Percentiles rank a stretch among this genome's conserved stretches.
These are phyloP conservation scores for Brienomyrus longianalis DNA, from an alignment of 2,113 vertebrate genomes.

Conservation along the genomic window DNA sequence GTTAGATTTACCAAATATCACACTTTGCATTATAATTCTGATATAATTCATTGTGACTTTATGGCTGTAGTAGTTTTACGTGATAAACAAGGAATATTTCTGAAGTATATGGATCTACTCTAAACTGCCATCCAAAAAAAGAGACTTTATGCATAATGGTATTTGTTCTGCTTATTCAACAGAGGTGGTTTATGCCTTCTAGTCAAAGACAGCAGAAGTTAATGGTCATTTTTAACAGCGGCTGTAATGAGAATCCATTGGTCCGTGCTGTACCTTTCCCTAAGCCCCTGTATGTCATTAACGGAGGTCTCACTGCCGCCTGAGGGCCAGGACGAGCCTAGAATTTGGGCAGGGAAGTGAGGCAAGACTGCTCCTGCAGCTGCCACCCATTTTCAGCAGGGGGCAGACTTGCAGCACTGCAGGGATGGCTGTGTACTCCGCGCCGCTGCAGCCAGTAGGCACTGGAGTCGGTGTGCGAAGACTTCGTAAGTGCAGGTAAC, in stretches of 20 bases:
- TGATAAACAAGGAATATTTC: neutral
- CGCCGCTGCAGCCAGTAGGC: neutral
- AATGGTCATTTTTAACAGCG: slow-evolving; percentile 7
- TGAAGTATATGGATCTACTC: neutral
- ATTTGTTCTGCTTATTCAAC: neutral
- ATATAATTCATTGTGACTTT: neutral
- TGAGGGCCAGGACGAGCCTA: neutral
- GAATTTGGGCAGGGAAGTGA: neutral
- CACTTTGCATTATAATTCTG: neutral
- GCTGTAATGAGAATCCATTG: slow-evolving; percentile 7
- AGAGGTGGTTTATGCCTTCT: slow-evolving; percentile 13
- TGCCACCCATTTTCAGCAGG: neutral
- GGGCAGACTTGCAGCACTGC: slow-evolving; percentile 2
- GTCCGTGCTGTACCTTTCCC: neutral
- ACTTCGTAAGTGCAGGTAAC: slow-evolving; percentile 9
- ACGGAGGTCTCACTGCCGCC: neutral
- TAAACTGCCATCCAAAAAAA: neutral
- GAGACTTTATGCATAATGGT: neutral
- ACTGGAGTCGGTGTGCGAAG: neutral
- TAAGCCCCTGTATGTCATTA: neutral
- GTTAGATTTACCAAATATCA: neutral
- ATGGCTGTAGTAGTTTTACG: neutral
- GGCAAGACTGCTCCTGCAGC: neutral
- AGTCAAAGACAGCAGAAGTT: slow-evolving; percentile 1
- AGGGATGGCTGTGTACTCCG: neutral